Conservation (phyloP, 2,113 vertebrate species). For the Psittacus erithacus region DNA sequence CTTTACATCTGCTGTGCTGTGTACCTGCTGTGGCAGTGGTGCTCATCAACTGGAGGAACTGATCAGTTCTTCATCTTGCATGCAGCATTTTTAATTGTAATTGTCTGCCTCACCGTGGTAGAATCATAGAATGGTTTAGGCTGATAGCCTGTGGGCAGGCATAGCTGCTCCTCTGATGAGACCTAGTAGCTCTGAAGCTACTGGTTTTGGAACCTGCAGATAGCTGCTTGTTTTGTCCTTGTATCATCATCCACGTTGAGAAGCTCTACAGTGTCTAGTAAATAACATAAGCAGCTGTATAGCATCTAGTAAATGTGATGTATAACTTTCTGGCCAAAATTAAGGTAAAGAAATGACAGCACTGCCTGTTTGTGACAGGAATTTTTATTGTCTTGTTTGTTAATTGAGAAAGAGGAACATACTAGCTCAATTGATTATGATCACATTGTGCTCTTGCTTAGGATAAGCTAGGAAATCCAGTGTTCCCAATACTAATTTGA, state of each 20-base stretch:
- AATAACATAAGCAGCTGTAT: neutral
- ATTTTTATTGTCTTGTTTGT: slow-evolving; percentile 70
- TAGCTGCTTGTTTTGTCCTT: neutral
- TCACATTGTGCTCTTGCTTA: too few species aligned
- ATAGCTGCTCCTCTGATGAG: neutral
- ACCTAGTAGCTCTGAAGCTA: neutral
- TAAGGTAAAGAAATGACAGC: slow-evolving; percentile 62
- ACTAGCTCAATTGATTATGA: too few species aligned
- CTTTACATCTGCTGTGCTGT: neutral
- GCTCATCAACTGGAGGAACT: neutral
- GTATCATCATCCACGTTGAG: neutral
- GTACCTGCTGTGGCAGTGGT: neutral
- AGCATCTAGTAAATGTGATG: neutral
- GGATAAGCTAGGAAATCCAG: too few species aligned
- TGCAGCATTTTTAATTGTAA: neutral
- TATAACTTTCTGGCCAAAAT: neutral
- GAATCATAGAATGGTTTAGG: neutral
- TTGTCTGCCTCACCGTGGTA: neutral
- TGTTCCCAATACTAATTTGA: too few species aligned
- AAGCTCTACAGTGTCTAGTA: neutral
- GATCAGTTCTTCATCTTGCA: neutral
- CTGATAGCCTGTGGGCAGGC: neutral
- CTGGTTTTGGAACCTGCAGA: neutral
- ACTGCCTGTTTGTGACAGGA: slow-evolving; percentile 69
- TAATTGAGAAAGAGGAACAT: too few species aligned